phyloP scores from a whole-genome alignment of 2,797 vertebrate species.

The Pempheris klunzingeri region DNA sequence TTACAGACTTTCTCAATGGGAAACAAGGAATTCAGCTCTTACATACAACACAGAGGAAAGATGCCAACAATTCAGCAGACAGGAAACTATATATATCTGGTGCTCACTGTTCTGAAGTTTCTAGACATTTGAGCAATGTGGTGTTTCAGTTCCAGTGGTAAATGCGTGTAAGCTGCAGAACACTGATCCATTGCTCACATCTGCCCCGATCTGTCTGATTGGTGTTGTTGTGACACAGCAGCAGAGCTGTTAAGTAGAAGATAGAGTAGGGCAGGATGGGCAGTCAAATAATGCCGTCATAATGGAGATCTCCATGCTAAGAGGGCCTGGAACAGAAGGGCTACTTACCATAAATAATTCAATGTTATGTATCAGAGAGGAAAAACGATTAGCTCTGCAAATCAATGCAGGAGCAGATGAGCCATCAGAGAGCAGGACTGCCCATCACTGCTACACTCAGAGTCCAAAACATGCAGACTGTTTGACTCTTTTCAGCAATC shows the following conservation, averaged over 20 bases:
- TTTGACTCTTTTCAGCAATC: constrained; percentile 34
- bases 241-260: constrained; percentile 61
- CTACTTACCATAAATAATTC: constrained; percentile 87
- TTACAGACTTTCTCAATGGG: constrained; percentile 17
- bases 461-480: constrained; percentile 30
- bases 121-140: constrained; percentile 38
- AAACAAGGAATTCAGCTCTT: constrained; percentile 2
- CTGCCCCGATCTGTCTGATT: constrained; percentile 56
- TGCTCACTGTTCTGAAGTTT: constrained; percentile 15
- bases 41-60: background rate
- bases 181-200: constrained; percentile 57
- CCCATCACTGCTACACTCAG: constrained; percentile 39
- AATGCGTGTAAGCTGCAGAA: constrained; percentile 28
- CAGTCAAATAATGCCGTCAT: constrained; percentile 71
- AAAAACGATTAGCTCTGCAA: constrained; percentile 74
- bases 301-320: constrained; percentile 75
- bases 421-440: constrained; percentile 48
- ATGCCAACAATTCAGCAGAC: constrained; percentile 16
- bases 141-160: constrained; percentile 31
- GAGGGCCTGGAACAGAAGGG: constrained; percentile 72
- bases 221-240: constrained; percentile 65
- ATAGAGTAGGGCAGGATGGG: constrained; percentile 55
- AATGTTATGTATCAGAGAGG: constrained; percentile 82
- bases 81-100: constrained; percentile 10
- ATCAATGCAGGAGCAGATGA: constrained; percentile 77